phyloP scores from a whole-genome alignment of 2,113 vertebrate species.

The Phylloscopus trochiloides region DNA sequence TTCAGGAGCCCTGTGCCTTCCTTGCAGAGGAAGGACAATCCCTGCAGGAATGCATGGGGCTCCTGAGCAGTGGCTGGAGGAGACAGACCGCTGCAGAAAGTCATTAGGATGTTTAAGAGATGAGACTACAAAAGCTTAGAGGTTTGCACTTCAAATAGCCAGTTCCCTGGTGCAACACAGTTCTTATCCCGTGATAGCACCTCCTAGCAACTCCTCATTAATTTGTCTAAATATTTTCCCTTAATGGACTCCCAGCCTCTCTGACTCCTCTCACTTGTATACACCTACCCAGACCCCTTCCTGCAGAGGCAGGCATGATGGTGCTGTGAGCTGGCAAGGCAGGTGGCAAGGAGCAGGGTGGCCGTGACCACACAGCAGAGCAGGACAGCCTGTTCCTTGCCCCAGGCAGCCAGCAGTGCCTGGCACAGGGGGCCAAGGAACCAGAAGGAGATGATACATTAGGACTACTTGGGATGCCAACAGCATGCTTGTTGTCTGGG shows the following conservation, averaged over 20 bases:
- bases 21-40: too few species aligned
- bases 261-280: accelerated
- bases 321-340: background rate
- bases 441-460: background rate
- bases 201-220: background rate
- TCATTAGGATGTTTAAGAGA: background rate
- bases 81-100: background rate
- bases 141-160: background rate
- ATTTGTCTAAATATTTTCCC: background rate
- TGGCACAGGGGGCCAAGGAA: background rate
- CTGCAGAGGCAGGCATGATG: background rate
- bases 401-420: background rate
- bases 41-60: background rate
- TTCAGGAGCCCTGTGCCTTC: too few species aligned
- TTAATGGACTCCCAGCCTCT: background rate
- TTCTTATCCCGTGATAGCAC: accelerated
- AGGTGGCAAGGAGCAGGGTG: background rate
- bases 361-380: accelerated
- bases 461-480: background rate
- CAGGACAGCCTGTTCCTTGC: background rate
- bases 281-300: background rate
- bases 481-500: background rate
- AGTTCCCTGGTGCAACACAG: background rate
- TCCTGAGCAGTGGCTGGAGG: accelerated
- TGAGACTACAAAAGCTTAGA: background rate